Percentiles rank a stretch among this genome's conserved stretches.
phyloP scores from a whole-genome alignment of 2,888 invertebrate species.

The Drosophila pegasa region DNA sequence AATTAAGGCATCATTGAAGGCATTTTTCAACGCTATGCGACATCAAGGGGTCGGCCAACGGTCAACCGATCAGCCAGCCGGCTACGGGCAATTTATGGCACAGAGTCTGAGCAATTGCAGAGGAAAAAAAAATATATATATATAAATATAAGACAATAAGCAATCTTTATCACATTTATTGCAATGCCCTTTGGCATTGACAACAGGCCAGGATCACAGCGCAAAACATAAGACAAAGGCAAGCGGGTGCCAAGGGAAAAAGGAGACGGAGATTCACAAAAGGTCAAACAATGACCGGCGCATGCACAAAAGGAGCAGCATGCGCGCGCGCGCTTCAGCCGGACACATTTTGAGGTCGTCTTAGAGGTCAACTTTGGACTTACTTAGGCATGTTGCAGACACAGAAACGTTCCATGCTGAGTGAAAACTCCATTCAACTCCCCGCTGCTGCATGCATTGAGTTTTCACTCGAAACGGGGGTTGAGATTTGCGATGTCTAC shows the following conservation, averaged over 20 bases:
- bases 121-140: conserved; percentile 15
- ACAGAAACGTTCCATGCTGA: conserved; percentile 17
- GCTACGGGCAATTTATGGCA: conserved; percentile 70
- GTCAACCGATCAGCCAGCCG: conserved; percentile 44
- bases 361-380: conserved; percentile 73
- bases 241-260: conserved; percentile 57
- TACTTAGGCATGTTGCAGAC: conserved; percentile 41
- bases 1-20: conserved; percentile 79
- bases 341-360: conserved; percentile 85
- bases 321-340: conserved; percentile 90
- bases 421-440: conserved; percentile 7
- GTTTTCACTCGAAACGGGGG: conserved; percentile 36
- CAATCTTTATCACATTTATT: conserved; percentile 77
- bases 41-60: conserved; percentile 30
- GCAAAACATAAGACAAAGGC: conserved; percentile 46
- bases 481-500: conserved; percentile 13
- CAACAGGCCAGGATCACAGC: conserved; percentile 54
- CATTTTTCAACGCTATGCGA: conserved; percentile 50
- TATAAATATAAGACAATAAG: conserved; percentile 39
- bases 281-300: conserved; percentile 70
- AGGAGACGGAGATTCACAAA: conserved; percentile 43
- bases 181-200: conserved; percentile 67
- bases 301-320: conserved; percentile 55
- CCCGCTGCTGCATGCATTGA: conserved; percentile 8
- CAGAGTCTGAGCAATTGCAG: conserved; percentile 58